Evolutionary conservation across 2,113 vertebrate genomes (phyloP).

Genomic region (Prochilodus magdalenae): DNA sequence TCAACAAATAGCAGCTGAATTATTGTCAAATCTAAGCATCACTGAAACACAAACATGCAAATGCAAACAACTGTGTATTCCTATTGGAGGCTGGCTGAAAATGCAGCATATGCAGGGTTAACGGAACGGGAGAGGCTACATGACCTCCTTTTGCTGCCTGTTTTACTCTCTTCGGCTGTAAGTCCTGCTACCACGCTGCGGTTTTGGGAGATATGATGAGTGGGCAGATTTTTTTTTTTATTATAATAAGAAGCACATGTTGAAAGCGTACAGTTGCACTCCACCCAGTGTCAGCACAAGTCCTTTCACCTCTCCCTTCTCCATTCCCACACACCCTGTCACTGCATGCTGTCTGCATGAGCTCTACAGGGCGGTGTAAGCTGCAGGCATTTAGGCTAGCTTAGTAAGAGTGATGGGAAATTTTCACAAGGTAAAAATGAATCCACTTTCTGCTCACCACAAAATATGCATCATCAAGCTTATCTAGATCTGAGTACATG

Average conservation of each 20-base stretch:
- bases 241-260: constrained; percentile 1
- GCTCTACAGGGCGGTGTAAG: background rate
- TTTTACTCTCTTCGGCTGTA: background rate
- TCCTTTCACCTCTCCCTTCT: background rate
- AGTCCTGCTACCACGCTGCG: background rate
- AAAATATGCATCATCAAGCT: background rate
- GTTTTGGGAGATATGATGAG: background rate
- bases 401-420: background rate
- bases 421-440: background rate
- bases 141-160: background rate
- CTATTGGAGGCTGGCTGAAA: background rate
- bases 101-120: background rate
- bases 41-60: too few relatives aligned
- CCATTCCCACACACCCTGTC: background rate
- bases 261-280: background rate
- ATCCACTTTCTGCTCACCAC: background rate
- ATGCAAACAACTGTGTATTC: background rate
- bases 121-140: background rate
- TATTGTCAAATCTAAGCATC: too few relatives aligned
- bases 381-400: background rate
- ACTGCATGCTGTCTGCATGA: background rate
- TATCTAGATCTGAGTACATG: background rate
- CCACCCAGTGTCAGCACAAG: background rate
- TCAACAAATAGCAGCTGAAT: too few relatives aligned
- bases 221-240: background rate